Base-by-base conservation (phyloP, 2,888 invertebrate genomes). In the Pollenia amentaria region DNA sequence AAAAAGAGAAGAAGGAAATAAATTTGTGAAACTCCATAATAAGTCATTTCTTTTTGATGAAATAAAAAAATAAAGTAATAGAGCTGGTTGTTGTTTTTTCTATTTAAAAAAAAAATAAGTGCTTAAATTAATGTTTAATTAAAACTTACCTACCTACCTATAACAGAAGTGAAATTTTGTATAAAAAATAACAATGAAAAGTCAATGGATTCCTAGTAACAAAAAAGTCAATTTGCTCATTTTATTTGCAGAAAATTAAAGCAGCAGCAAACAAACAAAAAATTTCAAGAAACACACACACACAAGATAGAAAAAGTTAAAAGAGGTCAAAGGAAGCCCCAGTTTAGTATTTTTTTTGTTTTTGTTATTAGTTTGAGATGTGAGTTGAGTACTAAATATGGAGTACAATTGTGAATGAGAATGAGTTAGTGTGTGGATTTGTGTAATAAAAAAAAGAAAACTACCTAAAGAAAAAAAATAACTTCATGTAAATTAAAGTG, bases 241-340 rank as follows among this genome's bases (percentile, higher is more conserved):
- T 51, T 60, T 67, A 60, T 67, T 48, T 65, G 65, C 57, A 81
- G 65, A 69, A 76, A 62, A 70, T 69, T 62, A 69, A 82, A 76
- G 55, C 21, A 73, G 62, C 69, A 77, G n/a, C 53, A 69, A 77
- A 67, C 42, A 57, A 53, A 51, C 72, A 67, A 40, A 70, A 51
- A 60, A 51, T 16, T 48, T 16, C 51, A 67, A 67, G 53, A 69
- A 76, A 53, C 18, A 67, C 12, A 79, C 60, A 10, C 18, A 55
- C 53, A 48, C 57, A 69, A 75, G 70, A 76, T 77, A 84, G 72
- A 76, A 72, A 82, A 80, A 67, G 84, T 79, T 76, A 82, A 87
- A 87, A 88, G 88, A 87, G 88, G 88, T 83, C 86, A 88, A 87
- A 87, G 88, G 86, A 87, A 88, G 86, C 55, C 83, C 77, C 77